Percentiles rank a stretch among this genome's conserved stretches.
phyloP scores from a whole-genome alignment of 1,140 invertebrate species.

The Holotrichia oblita region DNA sequence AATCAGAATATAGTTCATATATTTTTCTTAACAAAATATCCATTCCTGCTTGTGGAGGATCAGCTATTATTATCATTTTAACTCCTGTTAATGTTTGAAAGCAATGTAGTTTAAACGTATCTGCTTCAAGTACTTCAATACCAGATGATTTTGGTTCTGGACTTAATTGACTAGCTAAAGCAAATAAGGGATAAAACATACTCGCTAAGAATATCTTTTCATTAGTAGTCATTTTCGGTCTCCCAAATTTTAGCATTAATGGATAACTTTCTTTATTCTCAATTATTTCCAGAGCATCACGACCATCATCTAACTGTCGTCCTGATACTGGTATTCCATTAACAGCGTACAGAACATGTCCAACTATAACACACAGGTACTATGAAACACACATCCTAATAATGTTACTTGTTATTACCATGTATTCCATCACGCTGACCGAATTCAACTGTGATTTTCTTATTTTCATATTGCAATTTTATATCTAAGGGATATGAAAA shows the following conservation, averaged over 20 bases:
- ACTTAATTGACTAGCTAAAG: slow-evolving; percentile 96
- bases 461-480: slow-evolving; percentile 89
- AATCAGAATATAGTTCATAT: no score
- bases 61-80: slow-evolving; percentile 96
- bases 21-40: slow-evolving; percentile 88
- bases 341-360: slow-evolving; percentile 86
- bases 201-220: slow-evolving; percentile 96
- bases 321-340: slow-evolving; percentile 87
- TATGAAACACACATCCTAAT: slow-evolving; percentile 35
- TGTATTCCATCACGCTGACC: slow-evolving; percentile 93
- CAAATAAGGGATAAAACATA: slow-evolving; percentile 95
- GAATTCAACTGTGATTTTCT: slow-evolving; percentile 92
- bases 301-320: slow-evolving; percentile 83
- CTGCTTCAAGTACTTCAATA: slow-evolving; percentile 95
- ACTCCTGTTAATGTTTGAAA: slow-evolving; percentile 98
- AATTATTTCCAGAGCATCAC: slow-evolving; percentile 80
- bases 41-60: slow-evolving; percentile 84
- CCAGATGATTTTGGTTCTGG: slow-evolving; percentile 95
- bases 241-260: slow-evolving; percentile 83
- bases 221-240: slow-evolving; percentile 93
- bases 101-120: slow-evolving; percentile 96
- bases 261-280: slow-evolving; percentile 82
- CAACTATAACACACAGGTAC: slow-evolving; percentile 70
- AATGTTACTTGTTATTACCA: slow-evolving; percentile 66
- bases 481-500: slow-evolving; percentile 93